Percentiles rank a stretch among this genome's conserved stretches.
Evolutionary conservation across 2,888 invertebrate species (phyloP).

Genomic region (Monochamus alternatus): DNA sequence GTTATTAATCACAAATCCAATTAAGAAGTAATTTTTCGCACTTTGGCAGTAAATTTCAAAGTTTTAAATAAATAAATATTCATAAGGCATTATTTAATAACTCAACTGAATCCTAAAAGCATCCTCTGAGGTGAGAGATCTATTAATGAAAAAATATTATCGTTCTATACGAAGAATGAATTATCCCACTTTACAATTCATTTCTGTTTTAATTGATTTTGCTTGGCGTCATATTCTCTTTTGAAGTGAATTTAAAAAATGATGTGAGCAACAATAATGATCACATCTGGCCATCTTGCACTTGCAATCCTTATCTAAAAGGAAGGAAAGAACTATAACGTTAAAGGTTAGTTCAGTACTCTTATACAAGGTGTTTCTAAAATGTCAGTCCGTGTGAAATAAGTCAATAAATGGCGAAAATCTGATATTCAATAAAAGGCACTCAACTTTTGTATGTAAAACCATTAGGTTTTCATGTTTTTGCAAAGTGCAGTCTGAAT

Average conservation of each 20-base stretch:
- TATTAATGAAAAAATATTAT: constrained; percentile 30
- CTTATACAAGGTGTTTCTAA: too few relatives aligned
- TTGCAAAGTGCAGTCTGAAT: not conserved
- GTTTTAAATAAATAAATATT: constrained; percentile 55
- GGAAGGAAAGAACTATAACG: too few relatives aligned
- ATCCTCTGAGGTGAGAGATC: constrained; percentile 1
- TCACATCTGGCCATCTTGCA: too few relatives aligned
- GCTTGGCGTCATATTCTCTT: not conserved
- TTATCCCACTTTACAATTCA: constrained; percentile 10
- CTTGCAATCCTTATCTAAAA: too few relatives aligned
- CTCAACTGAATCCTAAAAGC: constrained; percentile 26
- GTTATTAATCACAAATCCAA: constrained; percentile 56
- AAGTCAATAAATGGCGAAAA: too few relatives aligned
- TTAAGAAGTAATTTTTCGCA: constrained; percentile 56
- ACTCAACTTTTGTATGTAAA: too few relatives aligned
- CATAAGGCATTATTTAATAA: constrained; percentile 54
- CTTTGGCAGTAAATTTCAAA: constrained; percentile 49
- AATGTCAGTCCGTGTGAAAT: too few relatives aligned
- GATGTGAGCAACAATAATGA: too few relatives aligned
- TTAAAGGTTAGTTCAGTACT: too few relatives aligned
- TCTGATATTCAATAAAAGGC: too few relatives aligned
- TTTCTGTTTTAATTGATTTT: constrained; percentile 27
- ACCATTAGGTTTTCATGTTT: too few relatives aligned
- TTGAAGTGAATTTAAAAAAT: too few relatives aligned
- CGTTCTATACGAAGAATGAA: constrained; percentile 27